Conservation (phyloP, 2,797 vertebrate species). For the Rhinoraja longicauda region DNA sequence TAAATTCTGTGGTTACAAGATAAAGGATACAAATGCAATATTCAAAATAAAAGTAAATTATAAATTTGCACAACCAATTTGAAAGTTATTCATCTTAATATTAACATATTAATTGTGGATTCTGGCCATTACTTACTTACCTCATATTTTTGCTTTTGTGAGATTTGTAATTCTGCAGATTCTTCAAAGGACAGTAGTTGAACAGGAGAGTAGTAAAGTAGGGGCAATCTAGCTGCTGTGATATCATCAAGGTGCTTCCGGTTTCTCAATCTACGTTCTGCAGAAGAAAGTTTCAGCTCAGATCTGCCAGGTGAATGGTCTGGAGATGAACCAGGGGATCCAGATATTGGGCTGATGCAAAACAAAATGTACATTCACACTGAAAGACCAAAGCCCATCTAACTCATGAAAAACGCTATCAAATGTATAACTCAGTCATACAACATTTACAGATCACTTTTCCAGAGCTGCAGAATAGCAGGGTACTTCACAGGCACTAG, state of each 20-base stretch:
- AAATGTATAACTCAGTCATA: not conserved
- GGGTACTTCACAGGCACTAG: not conserved
- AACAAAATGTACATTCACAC: constrained; percentile 39
- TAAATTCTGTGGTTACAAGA: not conserved
- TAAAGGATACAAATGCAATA: not conserved
- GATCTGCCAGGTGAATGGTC: constrained; percentile 50
- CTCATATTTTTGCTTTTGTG: constrained; percentile 74
- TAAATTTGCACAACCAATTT: not conserved
- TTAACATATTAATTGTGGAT: not conserved
- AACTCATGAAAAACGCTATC: not conserved
- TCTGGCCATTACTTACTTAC: constrained; percentile 53
- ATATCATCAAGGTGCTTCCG: constrained; percentile 83
- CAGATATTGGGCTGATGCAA: constrained; percentile 58
- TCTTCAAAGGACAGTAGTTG: constrained; percentile 75
- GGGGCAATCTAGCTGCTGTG: constrained; percentile 78
- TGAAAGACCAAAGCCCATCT: not conserved
- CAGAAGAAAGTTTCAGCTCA: constrained; percentile 53
- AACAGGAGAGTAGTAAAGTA: constrained; percentile 67
- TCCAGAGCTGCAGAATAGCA: not conserved
- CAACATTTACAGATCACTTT: not conserved
- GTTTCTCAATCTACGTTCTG: constrained; percentile 63
- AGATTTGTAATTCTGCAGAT: constrained; percentile 67
- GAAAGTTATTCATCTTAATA: not conserved
- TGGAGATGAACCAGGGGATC: constrained; percentile 46
- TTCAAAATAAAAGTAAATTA: not conserved